phyloP scores from a whole-genome alignment of 2,113 vertebrate species.

The Phycodurus eques region DNA sequence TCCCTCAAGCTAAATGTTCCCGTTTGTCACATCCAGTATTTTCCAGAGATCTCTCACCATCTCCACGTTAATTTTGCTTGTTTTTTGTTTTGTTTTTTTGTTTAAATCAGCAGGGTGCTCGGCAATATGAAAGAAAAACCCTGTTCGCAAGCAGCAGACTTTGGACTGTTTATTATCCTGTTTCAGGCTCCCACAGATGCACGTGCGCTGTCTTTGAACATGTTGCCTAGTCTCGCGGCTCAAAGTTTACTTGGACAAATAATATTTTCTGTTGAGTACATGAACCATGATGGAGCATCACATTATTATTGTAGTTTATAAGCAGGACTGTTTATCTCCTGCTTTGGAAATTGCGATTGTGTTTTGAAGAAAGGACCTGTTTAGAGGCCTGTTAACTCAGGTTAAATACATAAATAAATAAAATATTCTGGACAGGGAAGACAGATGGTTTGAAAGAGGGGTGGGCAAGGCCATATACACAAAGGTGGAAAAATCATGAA shows the following conservation, averaged over 20 bases:
- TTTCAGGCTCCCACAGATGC: constrained; percentile 35
- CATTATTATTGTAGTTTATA: background rate
- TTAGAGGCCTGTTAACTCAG: background rate
- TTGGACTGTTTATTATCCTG: constrained; percentile 64
- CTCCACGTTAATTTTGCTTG: constrained; percentile 35
- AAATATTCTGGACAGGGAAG: too few species aligned
- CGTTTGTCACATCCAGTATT: background rate
- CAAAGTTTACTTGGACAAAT: constrained; percentile 39
- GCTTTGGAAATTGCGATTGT: background rate
- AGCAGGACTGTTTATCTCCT: background rate
- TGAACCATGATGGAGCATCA: background rate
- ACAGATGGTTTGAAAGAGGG: too few species aligned
- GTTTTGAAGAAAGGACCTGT: background rate
- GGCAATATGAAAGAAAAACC: constrained; percentile 51
- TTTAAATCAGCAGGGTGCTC: constrained; percentile 24
- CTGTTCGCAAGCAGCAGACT: constrained; percentile 45
- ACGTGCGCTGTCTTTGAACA: constrained; percentile 55
- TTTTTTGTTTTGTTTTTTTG: constrained; percentile 31
- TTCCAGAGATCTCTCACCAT: constrained; percentile 11
- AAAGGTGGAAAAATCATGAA: too few species aligned
- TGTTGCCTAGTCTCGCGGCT: constrained; percentile 29
- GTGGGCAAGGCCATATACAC: too few species aligned
- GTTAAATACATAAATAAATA: background rate
- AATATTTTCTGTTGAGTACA: constrained; percentile 10
- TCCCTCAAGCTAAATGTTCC: too few species aligned